Conservation (phyloP, 92 coral and sea anemone species). For the Montipora capitata region DNA sequence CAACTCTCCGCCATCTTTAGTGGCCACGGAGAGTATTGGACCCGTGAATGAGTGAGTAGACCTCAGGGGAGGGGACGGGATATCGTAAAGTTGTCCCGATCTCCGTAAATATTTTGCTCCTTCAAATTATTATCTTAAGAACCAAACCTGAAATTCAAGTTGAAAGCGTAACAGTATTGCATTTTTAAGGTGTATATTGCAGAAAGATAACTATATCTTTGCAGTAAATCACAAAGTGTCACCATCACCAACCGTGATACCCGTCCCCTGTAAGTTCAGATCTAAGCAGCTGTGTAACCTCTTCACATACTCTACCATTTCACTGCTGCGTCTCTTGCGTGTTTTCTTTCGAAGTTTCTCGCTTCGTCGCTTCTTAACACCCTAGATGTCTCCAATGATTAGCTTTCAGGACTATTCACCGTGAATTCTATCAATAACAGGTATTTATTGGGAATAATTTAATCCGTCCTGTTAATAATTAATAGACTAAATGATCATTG, state of each 20-base stretch:
- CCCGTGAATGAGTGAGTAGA: too few relatives aligned
- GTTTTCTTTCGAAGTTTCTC: too few relatives aligned
- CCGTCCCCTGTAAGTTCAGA: not conserved
- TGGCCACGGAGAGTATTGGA: not conserved
- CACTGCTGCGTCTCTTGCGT: not conserved
- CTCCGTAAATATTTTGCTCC: too few relatives aligned
- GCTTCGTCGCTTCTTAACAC: too few relatives aligned
- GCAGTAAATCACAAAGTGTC: too few relatives aligned
- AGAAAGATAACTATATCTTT: too few relatives aligned
- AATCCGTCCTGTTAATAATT: constrained; percentile 16
- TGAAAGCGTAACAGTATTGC: too few relatives aligned
- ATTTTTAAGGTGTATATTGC: too few relatives aligned
- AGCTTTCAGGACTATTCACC: not conserved
- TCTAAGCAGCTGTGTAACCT: not conserved
- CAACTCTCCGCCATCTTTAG: constrained; percentile 78
- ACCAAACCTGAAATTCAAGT: too few relatives aligned
- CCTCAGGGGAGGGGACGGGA: too few relatives aligned
- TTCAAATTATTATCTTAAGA: too few relatives aligned
- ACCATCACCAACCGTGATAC: not conserved
- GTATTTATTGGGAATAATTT: constrained; percentile 19
- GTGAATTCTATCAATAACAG: constrained; percentile 37
- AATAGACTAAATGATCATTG: not conserved
- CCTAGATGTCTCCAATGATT: not conserved
- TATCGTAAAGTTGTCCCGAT: too few relatives aligned
- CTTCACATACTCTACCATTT: not conserved